Conservation (phyloP, 2,888 invertebrate species). For the Drosophila nigritarsus region DNA sequence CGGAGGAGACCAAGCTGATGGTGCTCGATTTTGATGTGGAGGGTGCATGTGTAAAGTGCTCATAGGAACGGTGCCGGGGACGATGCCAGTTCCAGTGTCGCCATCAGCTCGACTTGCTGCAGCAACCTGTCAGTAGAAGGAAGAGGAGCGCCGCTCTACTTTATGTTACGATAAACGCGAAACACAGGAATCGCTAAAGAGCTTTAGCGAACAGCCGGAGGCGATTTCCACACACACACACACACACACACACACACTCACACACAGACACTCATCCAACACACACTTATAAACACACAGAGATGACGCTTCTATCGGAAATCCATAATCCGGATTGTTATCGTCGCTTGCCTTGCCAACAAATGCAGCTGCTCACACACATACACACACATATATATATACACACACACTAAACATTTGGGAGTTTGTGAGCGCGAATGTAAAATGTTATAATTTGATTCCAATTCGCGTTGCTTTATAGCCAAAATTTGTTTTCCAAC, state of each 20-base stretch:
- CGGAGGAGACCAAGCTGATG: constrained; percentile 99
- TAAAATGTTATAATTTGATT: constrained; percentile 63
- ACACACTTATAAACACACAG: constrained; percentile 14
- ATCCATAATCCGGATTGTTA: constrained; percentile 50
- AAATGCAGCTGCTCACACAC: constrained; percentile 64
- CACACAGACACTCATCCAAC: constrained; percentile 24
- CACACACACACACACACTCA: constrained; percentile 27
- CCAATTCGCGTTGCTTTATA: constrained; percentile 70
- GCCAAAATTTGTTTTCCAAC: constrained; percentile 78
- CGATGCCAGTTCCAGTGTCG: constrained; percentile 25
- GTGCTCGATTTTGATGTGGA: constrained; percentile 98
- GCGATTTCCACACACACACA: constrained; percentile 43
- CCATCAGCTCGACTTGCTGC: constrained; percentile 25
- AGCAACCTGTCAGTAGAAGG: constrained; percentile 17
- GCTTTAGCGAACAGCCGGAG: constrained; percentile 32
- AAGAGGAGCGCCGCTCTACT: constrained; percentile 30
- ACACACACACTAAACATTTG: constrained; percentile 34
- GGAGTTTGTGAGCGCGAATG: constrained; percentile 57
- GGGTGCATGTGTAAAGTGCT: constrained; percentile 88
- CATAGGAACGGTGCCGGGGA: constrained; percentile 78
- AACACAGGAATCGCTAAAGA: constrained; percentile 14
- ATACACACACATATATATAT: constrained; percentile 36
- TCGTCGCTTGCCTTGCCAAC: constrained; percentile 77
- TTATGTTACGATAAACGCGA: constrained; percentile 55
- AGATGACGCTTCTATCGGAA: constrained; percentile 43